phyloP scores from a whole-genome alignment of 2,797 vertebrate genomes.

The Rhinichthys osculus region DNA sequence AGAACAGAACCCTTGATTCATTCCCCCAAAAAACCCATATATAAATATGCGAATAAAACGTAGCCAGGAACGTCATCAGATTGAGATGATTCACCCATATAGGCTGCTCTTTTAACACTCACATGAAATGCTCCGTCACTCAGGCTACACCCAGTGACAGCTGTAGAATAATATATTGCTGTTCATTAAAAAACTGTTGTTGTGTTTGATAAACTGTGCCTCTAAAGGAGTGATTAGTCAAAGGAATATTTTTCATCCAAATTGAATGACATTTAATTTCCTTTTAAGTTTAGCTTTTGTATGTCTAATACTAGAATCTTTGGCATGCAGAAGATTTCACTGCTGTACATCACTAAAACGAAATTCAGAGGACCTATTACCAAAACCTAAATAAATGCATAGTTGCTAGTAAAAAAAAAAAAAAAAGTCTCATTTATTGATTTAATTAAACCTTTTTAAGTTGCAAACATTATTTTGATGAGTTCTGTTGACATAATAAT shows the following conservation, averaged over 20 bases:
- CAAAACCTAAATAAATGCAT: background rate
- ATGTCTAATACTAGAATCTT: constrained; percentile 4
- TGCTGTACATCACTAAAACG: constrained; percentile 1
- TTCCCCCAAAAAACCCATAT: background rate
- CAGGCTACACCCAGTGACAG: constrained; percentile 34
- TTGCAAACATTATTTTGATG: background rate
- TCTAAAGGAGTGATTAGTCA: constrained; percentile 17
- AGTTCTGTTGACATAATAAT: background rate
- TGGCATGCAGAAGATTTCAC: background rate
- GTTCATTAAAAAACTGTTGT: constrained; percentile 7
- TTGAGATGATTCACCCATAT: constrained; percentile 11
- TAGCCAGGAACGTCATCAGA: constrained; percentile 8
- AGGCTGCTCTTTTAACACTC: constrained; percentile 19
- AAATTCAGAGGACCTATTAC: background rate
- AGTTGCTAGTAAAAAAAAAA: background rate
- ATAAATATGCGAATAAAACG: background rate
- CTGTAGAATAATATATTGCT: constrained; percentile 23
- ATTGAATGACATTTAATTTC: constrained; percentile 18
- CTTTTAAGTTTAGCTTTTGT: constrained; percentile 19
- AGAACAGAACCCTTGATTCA: constrained; percentile 7
- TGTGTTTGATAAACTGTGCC: constrained; percentile 8
- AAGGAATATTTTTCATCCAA: constrained; percentile 2
- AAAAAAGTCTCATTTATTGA: background rate
- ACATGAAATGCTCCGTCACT: constrained; percentile 10
- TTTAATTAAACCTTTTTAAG: background rate